A percentile compares a stretch with the other conserved stretches of the same genome.
Conservation (phyloP, 2,888 invertebrate genomes). For the Lathronympha strigana region DNA sequence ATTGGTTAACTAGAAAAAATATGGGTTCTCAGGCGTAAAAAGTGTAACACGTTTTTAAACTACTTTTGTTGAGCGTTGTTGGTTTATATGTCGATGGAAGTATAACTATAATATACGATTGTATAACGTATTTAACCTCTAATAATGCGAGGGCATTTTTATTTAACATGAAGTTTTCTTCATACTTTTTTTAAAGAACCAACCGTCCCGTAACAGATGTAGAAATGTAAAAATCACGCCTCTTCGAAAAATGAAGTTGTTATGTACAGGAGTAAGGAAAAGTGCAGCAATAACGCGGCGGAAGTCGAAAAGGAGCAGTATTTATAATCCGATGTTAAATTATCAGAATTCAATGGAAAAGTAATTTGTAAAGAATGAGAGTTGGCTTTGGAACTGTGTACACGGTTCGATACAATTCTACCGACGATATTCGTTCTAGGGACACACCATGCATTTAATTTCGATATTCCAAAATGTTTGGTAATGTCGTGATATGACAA, state of each 20-base stretch:
- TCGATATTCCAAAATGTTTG: background rate
- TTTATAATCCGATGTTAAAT: slow-evolving; percentile 13
- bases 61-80: too few species aligned
- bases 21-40: too few species aligned
- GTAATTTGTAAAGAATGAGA: background rate
- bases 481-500: background rate
- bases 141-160: too few species aligned
- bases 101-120: too few species aligned
- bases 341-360: slow-evolving; percentile 6
- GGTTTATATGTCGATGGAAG: too few species aligned
- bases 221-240: slow-evolving; percentile 9
- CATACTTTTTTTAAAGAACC: background rate
- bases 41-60: too few species aligned
- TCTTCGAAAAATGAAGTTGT: slow-evolving; percentile 11
- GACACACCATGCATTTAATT: slow-evolving; percentile 14
- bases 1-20: too few species aligned
- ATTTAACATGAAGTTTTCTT: too few species aligned
- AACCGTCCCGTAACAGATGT: background rate
- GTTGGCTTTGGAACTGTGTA: slow-evolving; percentile 10
- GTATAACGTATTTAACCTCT: too few species aligned
- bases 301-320: slow-evolving; percentile 3
- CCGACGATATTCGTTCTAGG: background rate
- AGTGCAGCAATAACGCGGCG: slow-evolving; percentile 12
- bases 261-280: slow-evolving; percentile 6
- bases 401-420: background rate